A percentile compares a stretch with the other conserved stretches of the same genome.
Conservation (phyloP, 2,888 invertebrate species). For the Tiphia femorata region DNA sequence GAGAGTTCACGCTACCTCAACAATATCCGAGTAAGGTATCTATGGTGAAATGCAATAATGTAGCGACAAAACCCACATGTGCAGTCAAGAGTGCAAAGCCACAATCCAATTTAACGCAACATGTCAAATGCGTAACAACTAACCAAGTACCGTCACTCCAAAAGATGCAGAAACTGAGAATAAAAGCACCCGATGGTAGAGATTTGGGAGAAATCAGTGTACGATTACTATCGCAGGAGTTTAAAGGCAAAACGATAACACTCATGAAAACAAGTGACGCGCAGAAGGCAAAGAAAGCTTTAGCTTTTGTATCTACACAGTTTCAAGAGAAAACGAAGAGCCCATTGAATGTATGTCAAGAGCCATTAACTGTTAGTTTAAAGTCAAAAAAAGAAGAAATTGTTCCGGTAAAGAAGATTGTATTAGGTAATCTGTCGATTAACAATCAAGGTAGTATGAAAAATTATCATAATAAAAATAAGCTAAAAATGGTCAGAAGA, state of each 20-base stretch:
- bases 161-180: constrained; percentile 45
- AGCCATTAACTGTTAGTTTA: too few relatives aligned
- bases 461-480: neutral
- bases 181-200: constrained; percentile 49
- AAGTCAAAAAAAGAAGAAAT: too few relatives aligned
- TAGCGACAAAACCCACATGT: neutral
- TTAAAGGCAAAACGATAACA: constrained; percentile 38
- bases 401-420: neutral
- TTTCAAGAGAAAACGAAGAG: neutral
- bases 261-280: constrained; percentile 17
- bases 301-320: constrained; percentile 17
- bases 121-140: neutral
- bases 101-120: neutral
- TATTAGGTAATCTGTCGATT: neutral
- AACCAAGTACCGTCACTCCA: neutral
- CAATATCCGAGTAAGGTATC: constrained; percentile 49
- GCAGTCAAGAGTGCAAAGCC: neutral
- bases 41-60: neutral
- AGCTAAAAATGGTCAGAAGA: constrained; percentile 51
- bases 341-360: neutral
- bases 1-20: constrained; percentile 50
- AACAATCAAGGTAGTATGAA: too few relatives aligned
- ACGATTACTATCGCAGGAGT: constrained; percentile 31
- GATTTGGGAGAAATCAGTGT: constrained; percentile 55
- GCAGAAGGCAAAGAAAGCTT: constrained; percentile 12